Conservation (phyloP, 2,797 vertebrate species). For the Alfaro cultratus region DNA sequence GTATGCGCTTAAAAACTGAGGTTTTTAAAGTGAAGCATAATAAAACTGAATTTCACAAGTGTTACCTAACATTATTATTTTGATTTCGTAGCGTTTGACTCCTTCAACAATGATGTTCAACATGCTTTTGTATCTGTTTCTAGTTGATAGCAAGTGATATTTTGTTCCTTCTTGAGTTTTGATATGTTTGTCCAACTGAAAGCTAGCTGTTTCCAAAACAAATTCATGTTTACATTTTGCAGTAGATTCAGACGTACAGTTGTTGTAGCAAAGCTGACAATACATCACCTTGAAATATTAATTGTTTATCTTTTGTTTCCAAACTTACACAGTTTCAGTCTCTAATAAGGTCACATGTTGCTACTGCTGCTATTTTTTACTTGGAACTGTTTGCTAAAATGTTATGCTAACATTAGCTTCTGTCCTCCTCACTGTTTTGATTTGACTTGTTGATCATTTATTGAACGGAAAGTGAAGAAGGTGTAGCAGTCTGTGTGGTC, state of each 20-base stretch:
- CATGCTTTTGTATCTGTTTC: not conserved
- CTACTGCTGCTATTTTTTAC: not conserved
- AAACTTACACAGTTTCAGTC: not conserved
- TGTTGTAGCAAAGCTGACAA: not conserved
- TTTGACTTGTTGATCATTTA: not conserved
- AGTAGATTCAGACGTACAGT: too few relatives aligned
- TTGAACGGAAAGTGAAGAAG: not conserved
- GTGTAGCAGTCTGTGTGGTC: not conserved
- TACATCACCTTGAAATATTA: not conserved
- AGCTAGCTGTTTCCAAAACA: not conserved
- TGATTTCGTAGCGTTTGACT: not conserved
- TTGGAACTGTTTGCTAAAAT: not conserved
- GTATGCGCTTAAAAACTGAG: not conserved
- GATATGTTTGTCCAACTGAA: not conserved
- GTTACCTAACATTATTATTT: not conserved
- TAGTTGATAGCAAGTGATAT: not conserved
- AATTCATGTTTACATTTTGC: too few relatives aligned
- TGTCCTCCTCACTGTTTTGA: not conserved
- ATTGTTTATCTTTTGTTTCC: not conserved
- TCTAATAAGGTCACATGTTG: not conserved
- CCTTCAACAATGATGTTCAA: not conserved
- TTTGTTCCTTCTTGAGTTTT: not conserved
- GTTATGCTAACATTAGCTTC: not conserved
- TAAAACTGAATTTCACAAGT: not conserved
- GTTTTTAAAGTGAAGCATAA: not conserved